A percentile compares a stretch with the other conserved stretches of the same genome.
Evolutionary conservation across 2,113 vertebrate genomes (phyloP).

Genomic region (Urocitellus parryii): DNA sequence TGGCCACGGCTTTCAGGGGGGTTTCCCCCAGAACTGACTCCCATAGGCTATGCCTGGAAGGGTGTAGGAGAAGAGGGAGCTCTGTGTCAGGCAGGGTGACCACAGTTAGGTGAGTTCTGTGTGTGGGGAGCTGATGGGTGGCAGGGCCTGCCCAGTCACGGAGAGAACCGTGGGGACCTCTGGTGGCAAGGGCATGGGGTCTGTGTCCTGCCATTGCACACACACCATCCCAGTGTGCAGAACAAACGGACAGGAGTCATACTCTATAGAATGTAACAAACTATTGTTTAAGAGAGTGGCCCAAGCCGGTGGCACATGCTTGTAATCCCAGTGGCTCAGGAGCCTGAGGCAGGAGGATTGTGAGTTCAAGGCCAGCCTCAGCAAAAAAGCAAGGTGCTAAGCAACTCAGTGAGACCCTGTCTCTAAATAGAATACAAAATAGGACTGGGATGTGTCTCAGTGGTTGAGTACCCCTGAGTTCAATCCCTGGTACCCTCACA

Average conservation of each 20-base stretch:
- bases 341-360: too few species aligned
- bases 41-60: background rate
- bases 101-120: rapidly evolving
- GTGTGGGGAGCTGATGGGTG: background rate
- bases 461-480: too few species aligned
- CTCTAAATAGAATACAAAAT: too few species aligned
- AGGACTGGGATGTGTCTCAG: too few species aligned
- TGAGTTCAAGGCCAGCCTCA: too few species aligned
- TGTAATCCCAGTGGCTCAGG: too few species aligned
- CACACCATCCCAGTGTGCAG: rapidly evolving
- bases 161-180: rapidly evolving
- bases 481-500: too few species aligned
- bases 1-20: background rate
- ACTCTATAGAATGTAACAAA: too few species aligned
- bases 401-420: too few species aligned
- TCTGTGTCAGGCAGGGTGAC: rapidly evolving
- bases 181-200: rapidly evolving
- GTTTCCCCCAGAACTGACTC: rapidly evolving
- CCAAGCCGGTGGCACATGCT: too few species aligned
- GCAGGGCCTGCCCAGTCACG: rapidly evolving
- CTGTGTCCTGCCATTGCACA: rapidly evolving
- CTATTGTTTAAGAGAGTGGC: too few species aligned
- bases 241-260: rapidly evolving
- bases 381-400: too few species aligned
- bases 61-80: background rate